phyloP scores from a whole-genome alignment of 2,797 vertebrate species.

The Cephalopachus bancanus region DNA sequence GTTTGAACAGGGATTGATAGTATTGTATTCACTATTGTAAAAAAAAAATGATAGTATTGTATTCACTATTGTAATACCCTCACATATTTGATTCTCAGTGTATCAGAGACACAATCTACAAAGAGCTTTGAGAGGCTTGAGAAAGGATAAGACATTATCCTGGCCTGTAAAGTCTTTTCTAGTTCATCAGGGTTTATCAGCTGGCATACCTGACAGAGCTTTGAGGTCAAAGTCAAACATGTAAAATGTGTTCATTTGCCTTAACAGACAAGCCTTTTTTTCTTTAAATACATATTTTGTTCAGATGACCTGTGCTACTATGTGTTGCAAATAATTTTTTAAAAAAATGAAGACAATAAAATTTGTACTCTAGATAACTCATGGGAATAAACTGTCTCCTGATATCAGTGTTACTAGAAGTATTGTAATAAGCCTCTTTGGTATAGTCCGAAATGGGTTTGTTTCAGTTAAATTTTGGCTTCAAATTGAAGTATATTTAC shows the following conservation, averaged over 20 bases:
- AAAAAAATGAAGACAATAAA: too few species aligned
- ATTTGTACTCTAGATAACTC: neutral
- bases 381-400: neutral
- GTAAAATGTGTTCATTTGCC: neutral
- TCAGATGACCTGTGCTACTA: neutral
- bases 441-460: neutral
- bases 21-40: too few species aligned
- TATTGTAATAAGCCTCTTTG: neutral
- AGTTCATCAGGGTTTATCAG: neutral
- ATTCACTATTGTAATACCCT: neutral
- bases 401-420: neutral
- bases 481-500: conserved; percentile 1
- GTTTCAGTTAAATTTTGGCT: conserved; percentile 20
- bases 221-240: neutral
- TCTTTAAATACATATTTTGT: neutral
- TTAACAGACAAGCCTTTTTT: neutral
- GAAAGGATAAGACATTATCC: neutral
- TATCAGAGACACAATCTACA: neutral
- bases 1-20: neutral
- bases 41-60: too few species aligned
- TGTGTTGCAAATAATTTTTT: too few species aligned
- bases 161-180: neutral
- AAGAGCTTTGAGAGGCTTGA: neutral
- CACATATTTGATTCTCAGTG: neutral
- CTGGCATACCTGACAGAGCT: neutral